Conservation (phyloP, 2,888 invertebrate genomes). For the Scaptomyza cyrtandrae region DNA sequence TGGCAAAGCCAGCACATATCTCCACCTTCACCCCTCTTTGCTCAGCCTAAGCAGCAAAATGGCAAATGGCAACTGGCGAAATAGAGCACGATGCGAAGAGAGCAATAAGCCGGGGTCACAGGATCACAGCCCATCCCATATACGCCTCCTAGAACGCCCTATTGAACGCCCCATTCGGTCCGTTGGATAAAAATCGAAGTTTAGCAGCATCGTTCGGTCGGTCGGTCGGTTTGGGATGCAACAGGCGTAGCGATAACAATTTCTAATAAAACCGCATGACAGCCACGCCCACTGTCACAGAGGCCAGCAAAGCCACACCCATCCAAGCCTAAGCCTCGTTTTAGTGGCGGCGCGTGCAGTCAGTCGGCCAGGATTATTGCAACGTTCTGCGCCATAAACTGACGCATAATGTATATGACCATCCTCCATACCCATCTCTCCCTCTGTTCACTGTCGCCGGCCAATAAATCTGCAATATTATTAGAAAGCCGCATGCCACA, state of each 20-base stretch:
- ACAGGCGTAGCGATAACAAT: slow-evolving; percentile 77
- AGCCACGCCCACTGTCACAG: slow-evolving; percentile 34
- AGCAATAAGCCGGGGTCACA: slow-evolving; percentile 61
- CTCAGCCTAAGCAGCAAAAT: slow-evolving; percentile 44
- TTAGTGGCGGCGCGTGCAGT: slow-evolving; percentile 52
- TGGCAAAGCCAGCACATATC: slow-evolving; percentile 45
- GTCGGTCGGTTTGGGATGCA: slow-evolving; percentile 44
- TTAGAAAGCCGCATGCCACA: slow-evolving; percentile 40
- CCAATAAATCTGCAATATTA: slow-evolving; percentile 58
- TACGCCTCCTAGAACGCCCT: not conserved
- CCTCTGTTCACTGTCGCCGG: slow-evolving; percentile 27
- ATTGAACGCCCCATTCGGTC: slow-evolving; percentile 6
- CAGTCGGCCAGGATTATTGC: slow-evolving; percentile 62
- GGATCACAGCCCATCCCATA: slow-evolving; percentile 11
- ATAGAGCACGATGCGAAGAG: slow-evolving; percentile 32
- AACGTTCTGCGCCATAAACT: slow-evolving; percentile 61
- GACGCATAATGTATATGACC: slow-evolving; percentile 53
- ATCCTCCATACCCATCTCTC: not conserved
- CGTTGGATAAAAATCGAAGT: slow-evolving; percentile 77
- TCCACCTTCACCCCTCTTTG: not conserved
- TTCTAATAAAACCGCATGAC: slow-evolving; percentile 80
- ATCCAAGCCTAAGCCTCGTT: slow-evolving; percentile 26
- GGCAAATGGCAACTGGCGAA: slow-evolving; percentile 44
- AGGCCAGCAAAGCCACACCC: not conserved
- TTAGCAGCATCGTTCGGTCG: slow-evolving; percentile 48